Percentiles rank a stretch among this genome's conserved stretches.
Evolutionary conservation across 2,797 vertebrate species (phyloP).

Genomic region (Picus viridis): DNA sequence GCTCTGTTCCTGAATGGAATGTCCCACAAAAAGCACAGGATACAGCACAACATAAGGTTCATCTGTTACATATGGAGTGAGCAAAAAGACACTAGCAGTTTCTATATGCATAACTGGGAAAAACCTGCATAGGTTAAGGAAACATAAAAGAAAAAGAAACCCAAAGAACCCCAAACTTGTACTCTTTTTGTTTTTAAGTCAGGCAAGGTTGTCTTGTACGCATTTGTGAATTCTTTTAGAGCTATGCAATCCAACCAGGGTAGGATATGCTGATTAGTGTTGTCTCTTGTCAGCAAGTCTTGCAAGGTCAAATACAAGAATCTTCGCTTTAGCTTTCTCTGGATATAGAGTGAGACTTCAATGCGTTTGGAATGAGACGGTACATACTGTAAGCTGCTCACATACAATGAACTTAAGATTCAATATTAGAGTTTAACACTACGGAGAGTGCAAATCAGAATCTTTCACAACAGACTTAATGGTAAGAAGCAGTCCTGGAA

Average conservation of each 20-base stretch:
- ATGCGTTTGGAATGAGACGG: constrained; percentile 93
- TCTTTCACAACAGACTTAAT: constrained; percentile 92
- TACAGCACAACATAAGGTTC: constrained; percentile 94
- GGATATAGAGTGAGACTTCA: constrained; percentile 93
- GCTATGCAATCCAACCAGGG: constrained; percentile 87
- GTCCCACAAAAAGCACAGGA: constrained; percentile 97
- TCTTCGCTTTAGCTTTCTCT: constrained; percentile 84
- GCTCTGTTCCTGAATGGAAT: constrained; percentile 91
- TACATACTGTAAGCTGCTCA: constrained; percentile 90
- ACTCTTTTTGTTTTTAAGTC: constrained; percentile 81
- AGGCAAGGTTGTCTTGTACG: constrained; percentile 85
- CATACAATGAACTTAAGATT: constrained; percentile 92
- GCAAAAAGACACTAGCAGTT: constrained; percentile 87
- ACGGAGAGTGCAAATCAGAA: constrained; percentile 98
- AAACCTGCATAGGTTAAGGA: constrained; percentile 85
- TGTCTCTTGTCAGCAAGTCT: constrained; percentile 91
- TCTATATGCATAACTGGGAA: constrained; percentile 85
- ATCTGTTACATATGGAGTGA: constrained; percentile 92
- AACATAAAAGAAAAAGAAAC: not conserved
- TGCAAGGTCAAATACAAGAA: constrained; percentile 88
- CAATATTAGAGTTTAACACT: constrained; percentile 93
- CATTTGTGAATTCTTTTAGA: constrained; percentile 83
- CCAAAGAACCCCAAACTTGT: not conserved
- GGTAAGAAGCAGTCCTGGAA: constrained; percentile 83
- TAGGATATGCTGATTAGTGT: constrained; percentile 97